Conservation (phyloP, 2,113 vertebrate genomes). For the Corynorhinus townsendii region DNA sequence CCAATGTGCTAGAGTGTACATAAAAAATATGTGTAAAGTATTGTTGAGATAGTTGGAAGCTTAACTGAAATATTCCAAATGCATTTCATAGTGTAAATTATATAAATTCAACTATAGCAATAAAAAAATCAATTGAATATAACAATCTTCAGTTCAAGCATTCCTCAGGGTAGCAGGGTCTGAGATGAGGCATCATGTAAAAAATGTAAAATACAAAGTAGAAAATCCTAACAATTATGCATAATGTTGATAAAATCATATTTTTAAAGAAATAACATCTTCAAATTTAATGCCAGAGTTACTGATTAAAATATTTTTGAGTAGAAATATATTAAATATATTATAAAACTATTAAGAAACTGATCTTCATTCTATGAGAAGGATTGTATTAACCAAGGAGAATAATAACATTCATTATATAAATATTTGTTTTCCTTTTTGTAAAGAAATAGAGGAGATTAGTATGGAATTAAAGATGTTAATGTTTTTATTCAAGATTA, state of each 20-base stretch:
- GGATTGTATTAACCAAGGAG: not conserved
- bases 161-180: not conserved
- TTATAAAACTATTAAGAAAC: constrained; percentile 3
- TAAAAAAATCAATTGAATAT: not conserved
- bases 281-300: constrained; percentile 26
- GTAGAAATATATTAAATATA: constrained; percentile 17
- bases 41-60: not conserved
- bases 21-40: not conserved
- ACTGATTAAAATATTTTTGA: not conserved
- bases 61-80: constrained; percentile 14
- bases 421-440: constrained; percentile 21
- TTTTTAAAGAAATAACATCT: not conserved
- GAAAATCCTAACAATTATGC: not conserved
- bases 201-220: not conserved
- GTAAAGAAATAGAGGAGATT: constrained; percentile 13
- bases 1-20: not conserved
- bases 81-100: not conserved
- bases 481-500: constrained; percentile 40
- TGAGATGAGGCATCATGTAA: not conserved
- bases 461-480: constrained; percentile 30
- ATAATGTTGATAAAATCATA: not conserved
- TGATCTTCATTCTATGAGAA: not conserved
- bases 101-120: not conserved
- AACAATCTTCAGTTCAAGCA: not conserved
- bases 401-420: not conserved